These are phyloP conservation scores for Murina feae DNA, from an alignment of 2,113 vertebrate species.

Conservation along the genomic window DNA sequence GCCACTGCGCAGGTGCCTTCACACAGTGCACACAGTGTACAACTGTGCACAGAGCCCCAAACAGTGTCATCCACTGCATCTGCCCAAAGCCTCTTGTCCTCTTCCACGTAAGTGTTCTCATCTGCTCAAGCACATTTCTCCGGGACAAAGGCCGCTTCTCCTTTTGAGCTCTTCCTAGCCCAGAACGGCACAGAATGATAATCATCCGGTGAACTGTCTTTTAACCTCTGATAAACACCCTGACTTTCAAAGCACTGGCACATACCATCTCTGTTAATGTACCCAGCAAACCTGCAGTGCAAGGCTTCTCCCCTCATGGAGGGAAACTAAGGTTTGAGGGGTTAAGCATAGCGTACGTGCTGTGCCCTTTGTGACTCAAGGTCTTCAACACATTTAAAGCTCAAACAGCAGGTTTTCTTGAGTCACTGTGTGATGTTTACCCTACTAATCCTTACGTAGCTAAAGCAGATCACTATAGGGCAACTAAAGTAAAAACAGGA, in stretches of 20 bases:
- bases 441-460: not conserved
- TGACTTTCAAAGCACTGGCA: not conserved
- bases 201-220: not conserved
- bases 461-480: slow-evolving; percentile 12
- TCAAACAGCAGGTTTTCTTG: not conserved
- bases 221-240: not conserved
- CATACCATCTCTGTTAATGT: not conserved
- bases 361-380: not conserved
- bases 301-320: not conserved
- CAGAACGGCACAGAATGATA: not conserved
- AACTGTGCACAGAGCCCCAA: not conserved
- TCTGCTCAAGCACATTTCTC: not conserved
- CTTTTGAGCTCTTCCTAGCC: not conserved
- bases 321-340: not conserved
- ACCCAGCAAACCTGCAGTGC: not conserved
- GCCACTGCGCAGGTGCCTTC: not conserved
- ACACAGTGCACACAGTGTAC: not conserved
- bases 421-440: not conserved
- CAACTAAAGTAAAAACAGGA: slow-evolving; percentile 6
- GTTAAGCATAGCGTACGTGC: too few species aligned
- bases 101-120: not conserved
- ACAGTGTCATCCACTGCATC: not conserved
- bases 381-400: not conserved
- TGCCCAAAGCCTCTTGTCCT: not conserved
- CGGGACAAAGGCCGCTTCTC: not conserved